Conservation (phyloP, 2,113 vertebrate genomes). For the Etheostoma spectabile region DNA sequence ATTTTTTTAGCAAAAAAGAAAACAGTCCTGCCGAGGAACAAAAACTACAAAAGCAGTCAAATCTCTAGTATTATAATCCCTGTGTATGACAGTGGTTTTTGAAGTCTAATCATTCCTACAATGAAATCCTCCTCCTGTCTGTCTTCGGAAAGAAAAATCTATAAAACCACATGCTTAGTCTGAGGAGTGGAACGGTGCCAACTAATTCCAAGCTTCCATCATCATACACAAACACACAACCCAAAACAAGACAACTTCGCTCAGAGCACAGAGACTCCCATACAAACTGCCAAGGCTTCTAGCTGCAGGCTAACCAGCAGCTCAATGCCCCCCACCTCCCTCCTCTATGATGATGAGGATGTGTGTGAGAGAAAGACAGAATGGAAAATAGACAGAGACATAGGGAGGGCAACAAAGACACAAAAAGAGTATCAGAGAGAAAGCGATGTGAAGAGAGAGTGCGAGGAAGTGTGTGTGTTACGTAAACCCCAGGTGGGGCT, state of each 20-base stretch:
- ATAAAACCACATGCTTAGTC: slow-evolving; percentile 9
- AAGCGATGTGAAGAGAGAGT: slow-evolving; percentile 35
- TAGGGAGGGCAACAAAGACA: slow-evolving; percentile 39
- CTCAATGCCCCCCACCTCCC: neutral
- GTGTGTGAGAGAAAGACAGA: slow-evolving; percentile 16
- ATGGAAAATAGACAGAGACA: slow-evolving; percentile 30
- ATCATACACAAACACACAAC: slow-evolving; percentile 32
- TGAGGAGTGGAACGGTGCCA: slow-evolving; percentile 21
- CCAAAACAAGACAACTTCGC: slow-evolving; percentile 5
- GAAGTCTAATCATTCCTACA: slow-evolving; percentile 48
- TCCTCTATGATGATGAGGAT: slow-evolving; percentile 2
- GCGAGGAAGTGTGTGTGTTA: slow-evolving; percentile 41
- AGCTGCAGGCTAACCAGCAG: slow-evolving; percentile 47
- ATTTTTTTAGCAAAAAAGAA: slow-evolving; percentile 20
- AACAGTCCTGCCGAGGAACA: slow-evolving; percentile 5
- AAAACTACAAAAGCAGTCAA: slow-evolving; percentile 34
- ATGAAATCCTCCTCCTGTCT: slow-evolving; percentile 29
- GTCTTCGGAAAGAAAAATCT: slow-evolving; percentile 5
- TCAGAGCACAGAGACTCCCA: slow-evolving; percentile 20
- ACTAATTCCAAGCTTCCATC: slow-evolving; percentile 22
- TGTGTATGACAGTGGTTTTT: slow-evolving; percentile 19
- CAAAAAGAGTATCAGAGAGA: slow-evolving; percentile 34
- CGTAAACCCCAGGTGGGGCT: slow-evolving; percentile 71
- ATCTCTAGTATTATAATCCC: slow-evolving; percentile 33
- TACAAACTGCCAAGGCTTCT: slow-evolving; percentile 29